Conservation (phyloP, 2,113 vertebrate genomes). For the Symphodus melops region DNA sequence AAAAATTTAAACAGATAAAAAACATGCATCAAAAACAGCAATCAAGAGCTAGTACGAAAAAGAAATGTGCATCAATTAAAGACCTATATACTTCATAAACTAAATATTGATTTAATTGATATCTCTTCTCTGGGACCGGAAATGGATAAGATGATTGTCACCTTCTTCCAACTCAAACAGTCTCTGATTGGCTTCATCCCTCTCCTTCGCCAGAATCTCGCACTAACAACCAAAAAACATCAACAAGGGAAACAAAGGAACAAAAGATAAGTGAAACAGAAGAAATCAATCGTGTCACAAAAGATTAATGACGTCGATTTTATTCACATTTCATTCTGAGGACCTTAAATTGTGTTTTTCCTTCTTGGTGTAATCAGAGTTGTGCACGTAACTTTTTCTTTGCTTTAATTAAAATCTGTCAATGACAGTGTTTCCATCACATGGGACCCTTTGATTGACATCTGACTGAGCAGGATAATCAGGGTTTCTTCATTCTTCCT, state of each 20-base stretch:
- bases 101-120: not conserved
- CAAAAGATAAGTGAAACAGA: not conserved
- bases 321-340: not conserved
- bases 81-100: no score
- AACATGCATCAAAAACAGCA: no score
- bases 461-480: not conserved
- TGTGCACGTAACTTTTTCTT: not conserved
- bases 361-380: slow-evolving; percentile 17
- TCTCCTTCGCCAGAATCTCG: slow-evolving; percentile 65
- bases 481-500: not conserved
- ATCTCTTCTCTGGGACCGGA: not conserved
- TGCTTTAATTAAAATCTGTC: not conserved
- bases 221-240: slow-evolving; percentile 55
- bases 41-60: no score
- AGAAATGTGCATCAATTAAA: no score
- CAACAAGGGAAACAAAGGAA: not conserved
- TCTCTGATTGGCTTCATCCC: slow-evolving; percentile 70
- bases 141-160: slow-evolving; percentile 45
- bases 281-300: slow-evolving; percentile 2
- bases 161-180: slow-evolving; percentile 82
- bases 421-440: not conserved
- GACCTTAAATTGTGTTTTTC: not conserved
- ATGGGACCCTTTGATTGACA: not conserved
- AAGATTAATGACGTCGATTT: not conserved
- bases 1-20: no score